These are phyloP conservation scores for Diploptera punctata DNA, from an alignment of 2,888 invertebrate genomes.

Conservation along the genomic window DNA sequence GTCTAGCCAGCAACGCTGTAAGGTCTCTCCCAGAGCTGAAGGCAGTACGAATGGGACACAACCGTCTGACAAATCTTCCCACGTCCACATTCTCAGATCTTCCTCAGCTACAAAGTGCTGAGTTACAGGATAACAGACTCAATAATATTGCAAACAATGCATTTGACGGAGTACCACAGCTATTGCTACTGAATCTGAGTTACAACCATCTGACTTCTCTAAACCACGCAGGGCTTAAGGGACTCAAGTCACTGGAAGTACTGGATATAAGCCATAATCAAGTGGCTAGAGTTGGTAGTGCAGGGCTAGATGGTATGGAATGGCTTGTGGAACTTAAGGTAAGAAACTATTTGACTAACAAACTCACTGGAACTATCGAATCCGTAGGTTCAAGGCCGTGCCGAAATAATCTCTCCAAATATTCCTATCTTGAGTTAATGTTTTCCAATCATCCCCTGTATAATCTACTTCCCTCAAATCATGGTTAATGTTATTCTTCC, in stretches of 20 bases:
- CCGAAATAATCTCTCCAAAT: too few relatives aligned
- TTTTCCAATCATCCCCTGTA: too few relatives aligned
- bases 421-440: too few relatives aligned
- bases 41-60: slow-evolving; percentile 66
- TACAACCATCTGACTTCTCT: slow-evolving; percentile 78
- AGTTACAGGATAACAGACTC: slow-evolving; percentile 81
- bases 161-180: slow-evolving; percentile 77
- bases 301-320: slow-evolving; percentile 77
- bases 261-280: slow-evolving; percentile 84
- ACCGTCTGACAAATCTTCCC: slow-evolving; percentile 62
- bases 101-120: slow-evolving; percentile 73
- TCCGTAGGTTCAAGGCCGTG: too few relatives aligned
- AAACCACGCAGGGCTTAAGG: slow-evolving; percentile 76
- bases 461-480: too few relatives aligned
- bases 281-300: slow-evolving; percentile 67
- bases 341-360: too few relatives aligned
- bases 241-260: slow-evolving; percentile 80
- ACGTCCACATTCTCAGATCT: slow-evolving; percentile 78
- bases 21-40: slow-evolving; percentile 71
- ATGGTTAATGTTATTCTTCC: too few relatives aligned
- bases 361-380: too few relatives aligned
- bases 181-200: slow-evolving; percentile 84
- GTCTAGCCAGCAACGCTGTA: slow-evolving; percentile 76
- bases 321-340: slow-evolving; percentile 85
- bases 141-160: slow-evolving; percentile 75